Evolutionary conservation across 2,888 invertebrate species (phyloP), one percentile per base, ranked within the genome.

Genomic region (Adela reaumurella): DNA sequence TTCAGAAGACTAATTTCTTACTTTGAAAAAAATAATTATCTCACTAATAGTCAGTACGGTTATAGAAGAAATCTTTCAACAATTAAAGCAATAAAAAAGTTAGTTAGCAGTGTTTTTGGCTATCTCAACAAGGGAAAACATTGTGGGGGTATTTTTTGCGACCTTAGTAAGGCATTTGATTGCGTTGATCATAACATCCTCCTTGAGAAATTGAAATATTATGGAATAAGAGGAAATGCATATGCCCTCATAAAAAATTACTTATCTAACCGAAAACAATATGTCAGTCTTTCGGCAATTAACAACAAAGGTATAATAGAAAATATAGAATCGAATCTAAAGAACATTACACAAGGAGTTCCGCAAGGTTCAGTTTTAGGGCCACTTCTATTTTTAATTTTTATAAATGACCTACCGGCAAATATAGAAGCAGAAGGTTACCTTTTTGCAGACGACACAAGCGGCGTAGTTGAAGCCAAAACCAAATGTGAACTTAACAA

Each of bases 361-460:
- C 24, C 24, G 5, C 19, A 45, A 14, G 8, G 20, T 17, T 45
- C 46, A 4, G 17, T 45, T 14, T 19, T 45, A 24, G 46, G 46
- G n/a, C 46, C 46, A 19, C 14, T 45, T 2, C 20, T 45, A 20
- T 45, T 45, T 24, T n/a, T 24, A 16, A 16, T 24, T 6, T 24
- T 20, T 24, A 24, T 24, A 6, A 45, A 45, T 45, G 28, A 45
- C 6, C 11, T 45, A n/a, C 14, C 24, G 16, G n/a, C 8, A 3
- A 20, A 45, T 24, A 16, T 45, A 6, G 4, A 10, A 6, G 24
- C 10, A 2, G 17, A 24, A 5, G 14, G 19, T 10, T 19, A 20
- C 16, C 8, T 24, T 24, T 45, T 24, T 45, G 45, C 45, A n/a
- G 45, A 45, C 24, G 45, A 45, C 24, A 45, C 45, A 10, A 45